Base-by-base conservation (phyloP, 2,888 invertebrate genomes). In the Rhaphigaster nebulosa region DNA sequence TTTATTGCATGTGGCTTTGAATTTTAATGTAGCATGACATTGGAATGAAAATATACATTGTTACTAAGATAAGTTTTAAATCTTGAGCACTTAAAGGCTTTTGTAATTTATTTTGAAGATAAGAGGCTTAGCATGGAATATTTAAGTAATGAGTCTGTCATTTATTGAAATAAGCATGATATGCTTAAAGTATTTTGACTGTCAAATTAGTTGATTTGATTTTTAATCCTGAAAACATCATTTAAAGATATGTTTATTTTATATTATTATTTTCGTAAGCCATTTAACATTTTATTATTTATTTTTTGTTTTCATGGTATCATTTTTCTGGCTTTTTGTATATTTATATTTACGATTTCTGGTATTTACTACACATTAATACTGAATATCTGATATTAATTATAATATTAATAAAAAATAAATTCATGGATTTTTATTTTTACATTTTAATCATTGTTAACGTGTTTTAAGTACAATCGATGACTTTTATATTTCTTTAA, bases 1-100 rank as follows among this genome's bases (percentile, higher is more conserved):
- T 84, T 41, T 84, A 50, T 84, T 84, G 84, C 84, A 84, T 84
- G 84, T 84, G 41, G 84, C 45, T 50, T 84, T 45, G 41, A n/a
- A 26, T 50, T 50, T 84, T 45, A n/a, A 45, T 84, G 84, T 84
- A 84, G 84, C 84, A 84, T 84, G 84, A n/a, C 29, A 65, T 65
- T 70, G 70, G 70, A 76, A 76, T 76, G 70, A 76, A 76, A n/a
- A 50, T 84, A 84, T n/a, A 45, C n/a, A 84, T 84, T 84, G 84
- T 84, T 84, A 45, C 45, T 45, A n/a, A 2, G 26, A 45, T 41
- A 80, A 23, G 23, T n/a, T 41, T 50, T 45, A 84, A 41, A 50
- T 84, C 84, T 84, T 84, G 45, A 84, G 84, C 84, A 84, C 84
- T 84, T 76, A 38, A 76, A 80, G 80, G 41, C 65, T 76, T 34